These are phyloP conservation scores for Alca torda DNA, from an alignment of 2,797 vertebrate species.

Conservation along the genomic window DNA sequence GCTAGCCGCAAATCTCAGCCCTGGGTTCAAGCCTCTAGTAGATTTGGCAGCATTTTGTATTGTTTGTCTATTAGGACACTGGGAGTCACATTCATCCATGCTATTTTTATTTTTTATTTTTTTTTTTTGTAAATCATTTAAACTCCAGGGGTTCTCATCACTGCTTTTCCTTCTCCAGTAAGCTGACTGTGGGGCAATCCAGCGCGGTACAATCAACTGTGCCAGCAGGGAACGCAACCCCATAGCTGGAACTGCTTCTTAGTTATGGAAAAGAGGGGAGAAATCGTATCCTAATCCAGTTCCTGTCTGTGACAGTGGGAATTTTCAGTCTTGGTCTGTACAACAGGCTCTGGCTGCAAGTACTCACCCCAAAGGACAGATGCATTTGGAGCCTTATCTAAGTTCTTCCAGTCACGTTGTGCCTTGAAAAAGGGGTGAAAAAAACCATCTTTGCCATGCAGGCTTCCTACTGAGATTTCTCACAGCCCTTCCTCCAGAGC, in stretches of 20 bases:
- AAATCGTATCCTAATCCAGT: neutral
- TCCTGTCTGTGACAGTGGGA: neutral
- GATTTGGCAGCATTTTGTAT: neutral
- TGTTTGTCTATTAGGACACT: neutral
- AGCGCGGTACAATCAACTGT: neutral
- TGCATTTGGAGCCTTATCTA: slow-evolving; percentile 1
- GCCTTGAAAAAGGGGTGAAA: slow-evolving; percentile 7
- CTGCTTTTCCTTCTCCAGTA: neutral
- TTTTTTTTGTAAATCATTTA: neutral
- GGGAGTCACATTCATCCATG: neutral
- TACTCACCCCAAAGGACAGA: neutral
- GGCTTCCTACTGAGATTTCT: slow-evolving; percentile 45
- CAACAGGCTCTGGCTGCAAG: neutral
- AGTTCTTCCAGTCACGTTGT: neutral
- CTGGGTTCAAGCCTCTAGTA: neutral
- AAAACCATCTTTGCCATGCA: neutral
- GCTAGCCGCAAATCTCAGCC: neutral
- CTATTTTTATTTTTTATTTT: neutral
- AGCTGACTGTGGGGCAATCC: neutral
- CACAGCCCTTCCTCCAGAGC: neutral
- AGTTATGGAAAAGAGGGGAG: neutral
- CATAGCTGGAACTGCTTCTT: neutral
- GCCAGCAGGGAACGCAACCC: neutral
- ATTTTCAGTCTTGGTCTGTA: neutral
- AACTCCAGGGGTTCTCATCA: neutral